Evolutionary conservation across 2,113 vertebrate species (phyloP).

Genomic region (Dipodomys merriami): DNA sequence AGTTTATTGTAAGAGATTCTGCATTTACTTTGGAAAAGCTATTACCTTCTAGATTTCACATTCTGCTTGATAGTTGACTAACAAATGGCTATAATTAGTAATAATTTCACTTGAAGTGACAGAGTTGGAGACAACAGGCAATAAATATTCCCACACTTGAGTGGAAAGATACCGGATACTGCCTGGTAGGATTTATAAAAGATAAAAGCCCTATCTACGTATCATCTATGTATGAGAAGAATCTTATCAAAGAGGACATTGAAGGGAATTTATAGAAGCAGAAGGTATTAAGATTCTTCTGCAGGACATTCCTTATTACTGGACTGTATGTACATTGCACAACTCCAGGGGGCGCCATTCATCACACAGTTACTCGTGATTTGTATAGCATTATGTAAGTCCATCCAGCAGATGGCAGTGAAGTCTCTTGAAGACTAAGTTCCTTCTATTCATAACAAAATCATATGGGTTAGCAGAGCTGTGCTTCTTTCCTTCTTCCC

Average conservation of each 20-base stretch:
- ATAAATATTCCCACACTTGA: background rate
- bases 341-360: slow-evolving; percentile 51
- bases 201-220: background rate
- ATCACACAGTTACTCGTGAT: background rate
- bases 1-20: slow-evolving; percentile 20
- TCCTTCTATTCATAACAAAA: background rate
- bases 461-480: background rate
- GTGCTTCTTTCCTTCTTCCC: background rate
- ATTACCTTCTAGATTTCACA: background rate
- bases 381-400: background rate
- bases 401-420: slow-evolving; percentile 70
- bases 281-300: background rate
- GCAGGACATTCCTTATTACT: background rate
- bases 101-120: slow-evolving; percentile 32
- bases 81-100: background rate
- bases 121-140: slow-evolving; percentile 1
- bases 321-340: background rate
- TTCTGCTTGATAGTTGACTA: background rate
- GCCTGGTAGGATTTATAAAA: background rate
- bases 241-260: background rate
- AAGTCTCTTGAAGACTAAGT: slow-evolving; percentile 38
- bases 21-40: background rate
- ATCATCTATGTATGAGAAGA: background rate
- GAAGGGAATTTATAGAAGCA: slow-evolving; percentile 18
- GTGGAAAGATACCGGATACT: background rate